A percentile compares a stretch with the other conserved stretches of the same genome.
phyloP scores from a whole-genome alignment of 2,113 vertebrate genomes.

The Antechinus flavipes region DNA sequence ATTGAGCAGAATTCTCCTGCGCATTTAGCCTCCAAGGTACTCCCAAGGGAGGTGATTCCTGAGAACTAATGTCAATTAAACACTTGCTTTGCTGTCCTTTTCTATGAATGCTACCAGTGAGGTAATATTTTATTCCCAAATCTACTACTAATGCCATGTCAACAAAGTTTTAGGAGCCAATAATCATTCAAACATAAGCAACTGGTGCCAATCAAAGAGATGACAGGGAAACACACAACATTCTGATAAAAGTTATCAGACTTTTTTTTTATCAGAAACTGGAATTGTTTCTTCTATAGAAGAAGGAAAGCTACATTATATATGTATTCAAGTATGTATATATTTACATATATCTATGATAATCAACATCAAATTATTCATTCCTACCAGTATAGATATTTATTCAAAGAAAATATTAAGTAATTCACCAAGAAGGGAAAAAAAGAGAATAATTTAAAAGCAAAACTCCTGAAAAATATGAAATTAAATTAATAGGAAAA shows the following conservation, averaged over 20 bases:
- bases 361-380: slow-evolving; percentile 11
- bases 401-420: neutral
- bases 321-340: neutral
- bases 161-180: slow-evolving; percentile 15
- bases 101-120: slow-evolving; percentile 18
- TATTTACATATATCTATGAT: neutral
- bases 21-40: slow-evolving; percentile 19
- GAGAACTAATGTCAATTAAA: slow-evolving; percentile 45
- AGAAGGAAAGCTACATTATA: neutral
- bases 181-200: slow-evolving; percentile 41
- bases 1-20: slow-evolving; percentile 19
- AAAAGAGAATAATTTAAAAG: neutral
- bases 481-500: slow-evolving; percentile 32
- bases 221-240: neutral
- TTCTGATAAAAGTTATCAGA: slow-evolving; percentile 1
- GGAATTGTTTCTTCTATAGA: slow-evolving; percentile 23
- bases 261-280: no score
- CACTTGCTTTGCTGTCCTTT: slow-evolving; percentile 49
- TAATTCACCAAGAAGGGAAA: slow-evolving; percentile 32
- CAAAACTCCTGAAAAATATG: neutral
- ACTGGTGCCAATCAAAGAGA: slow-evolving; percentile 11
- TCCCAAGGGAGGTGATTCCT: slow-evolving; percentile 53
- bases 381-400: neutral
- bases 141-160: slow-evolving; percentile 4
- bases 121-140: neutral